Conservation (phyloP, 2,888 invertebrate genomes). For the Drosophila neotestacea region DNA sequence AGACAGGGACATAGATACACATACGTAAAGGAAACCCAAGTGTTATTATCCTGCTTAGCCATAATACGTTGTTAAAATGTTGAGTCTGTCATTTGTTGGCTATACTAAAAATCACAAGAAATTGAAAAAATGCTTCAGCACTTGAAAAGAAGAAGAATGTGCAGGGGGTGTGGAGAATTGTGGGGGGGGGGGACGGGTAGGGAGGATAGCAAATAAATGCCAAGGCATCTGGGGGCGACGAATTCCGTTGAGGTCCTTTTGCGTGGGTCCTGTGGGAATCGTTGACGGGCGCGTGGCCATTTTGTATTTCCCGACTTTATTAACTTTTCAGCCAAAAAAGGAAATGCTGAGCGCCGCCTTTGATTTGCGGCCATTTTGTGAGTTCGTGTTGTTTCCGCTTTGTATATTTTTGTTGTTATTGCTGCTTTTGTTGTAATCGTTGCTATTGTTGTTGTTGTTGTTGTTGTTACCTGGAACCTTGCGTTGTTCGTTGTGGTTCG, state of each 20-base stretch:
- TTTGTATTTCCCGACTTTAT: constrained; percentile 70
- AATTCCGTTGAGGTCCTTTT: constrained; percentile 16
- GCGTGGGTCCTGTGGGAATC: constrained; percentile 71
- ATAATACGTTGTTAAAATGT: constrained; percentile 81
- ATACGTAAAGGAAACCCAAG: constrained; percentile 53
- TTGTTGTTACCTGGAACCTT: constrained; percentile 37
- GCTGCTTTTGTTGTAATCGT: constrained; percentile 4
- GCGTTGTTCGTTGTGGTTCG: constrained; percentile 30
- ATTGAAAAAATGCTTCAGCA: constrained; percentile 68
- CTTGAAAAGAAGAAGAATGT: constrained; percentile 6
- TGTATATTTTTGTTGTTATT: constrained; percentile 46
- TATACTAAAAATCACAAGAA: constrained; percentile 72
- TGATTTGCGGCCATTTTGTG: constrained; percentile 67
- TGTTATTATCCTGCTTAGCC: constrained; percentile 80
- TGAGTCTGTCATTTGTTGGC: constrained; percentile 76
- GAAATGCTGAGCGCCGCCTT: constrained; percentile 63
- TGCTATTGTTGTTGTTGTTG: constrained; percentile 7
- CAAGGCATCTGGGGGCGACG: constrained; percentile 26
- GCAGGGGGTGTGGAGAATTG: not conserved
- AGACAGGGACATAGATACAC: constrained; percentile 11
- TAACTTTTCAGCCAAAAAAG: constrained; percentile 67
- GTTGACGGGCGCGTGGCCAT: constrained; percentile 72
- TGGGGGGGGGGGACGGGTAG: accelerated
- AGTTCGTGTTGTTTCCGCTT: constrained; percentile 47
- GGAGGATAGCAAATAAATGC: constrained; percentile 47